Conservation (phyloP, 2,797 vertebrate species). For the Falco cherrug region DNA sequence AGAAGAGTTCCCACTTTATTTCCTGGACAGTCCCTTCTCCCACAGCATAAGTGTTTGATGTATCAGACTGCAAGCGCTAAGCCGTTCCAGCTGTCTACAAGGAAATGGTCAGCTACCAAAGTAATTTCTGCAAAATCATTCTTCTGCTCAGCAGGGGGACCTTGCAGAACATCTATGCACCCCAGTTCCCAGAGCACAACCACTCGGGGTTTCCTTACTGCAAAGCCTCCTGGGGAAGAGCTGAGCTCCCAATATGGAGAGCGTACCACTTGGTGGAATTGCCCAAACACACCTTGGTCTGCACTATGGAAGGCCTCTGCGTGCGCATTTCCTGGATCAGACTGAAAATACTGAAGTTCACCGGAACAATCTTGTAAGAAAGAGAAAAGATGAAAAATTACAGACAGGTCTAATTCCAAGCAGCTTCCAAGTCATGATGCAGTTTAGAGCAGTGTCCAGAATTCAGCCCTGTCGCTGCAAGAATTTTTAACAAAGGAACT, state of each 20-base stretch:
- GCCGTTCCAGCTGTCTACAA: not conserved
- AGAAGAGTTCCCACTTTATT: not conserved
- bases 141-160: not conserved
- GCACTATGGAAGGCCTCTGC: slow-evolving; percentile 92
- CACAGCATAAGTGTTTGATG: fast-evolving
- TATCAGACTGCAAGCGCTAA: not conserved
- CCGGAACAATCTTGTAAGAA: slow-evolving; percentile 83
- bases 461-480: not conserved
- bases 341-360: slow-evolving; percentile 87
- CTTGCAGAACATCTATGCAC: not conserved
- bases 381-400: not conserved
- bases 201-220: not conserved
- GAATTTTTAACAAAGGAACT: not conserved
- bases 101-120: not conserved
- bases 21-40: not conserved
- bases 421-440: not conserved
- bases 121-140: not conserved
- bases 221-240: not conserved
- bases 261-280: fast-evolving
- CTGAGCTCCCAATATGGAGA: not conserved
- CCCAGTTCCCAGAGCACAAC: not conserved
- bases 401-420: not conserved
- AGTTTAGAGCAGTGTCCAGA: not conserved
- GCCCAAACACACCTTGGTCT: slow-evolving; percentile 86
- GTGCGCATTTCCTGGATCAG: slow-evolving; percentile 94